A percentile compares a stretch with the other conserved stretches of the same genome.
phyloP scores from a whole-genome alignment of 2,113 vertebrate genomes.

The Tragulus kanchil region DNA sequence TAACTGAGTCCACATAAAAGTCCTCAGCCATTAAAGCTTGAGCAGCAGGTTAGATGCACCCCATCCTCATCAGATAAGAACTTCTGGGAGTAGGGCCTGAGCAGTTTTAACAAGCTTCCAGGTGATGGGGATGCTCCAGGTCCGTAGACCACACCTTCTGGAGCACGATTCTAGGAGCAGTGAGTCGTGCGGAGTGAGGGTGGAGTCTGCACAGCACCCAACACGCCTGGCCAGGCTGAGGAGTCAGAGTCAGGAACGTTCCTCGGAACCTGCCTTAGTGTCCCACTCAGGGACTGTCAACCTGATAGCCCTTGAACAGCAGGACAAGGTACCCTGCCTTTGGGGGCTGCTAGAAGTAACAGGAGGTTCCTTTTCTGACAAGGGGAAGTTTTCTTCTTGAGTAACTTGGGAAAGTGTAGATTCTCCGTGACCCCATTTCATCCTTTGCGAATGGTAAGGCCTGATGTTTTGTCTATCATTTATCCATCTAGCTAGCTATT shows the following conservation, averaged over 20 bases:
- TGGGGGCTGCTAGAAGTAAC: background rate
- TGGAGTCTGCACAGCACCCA: accelerated
- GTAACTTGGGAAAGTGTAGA: background rate
- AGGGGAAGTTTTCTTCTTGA: background rate
- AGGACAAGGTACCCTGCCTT: too few relatives aligned
- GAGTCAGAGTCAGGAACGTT: background rate
- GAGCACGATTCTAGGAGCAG: background rate
- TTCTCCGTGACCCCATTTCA: background rate
- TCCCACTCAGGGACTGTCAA: background rate
- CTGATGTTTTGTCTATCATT: background rate
- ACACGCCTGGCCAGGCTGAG: background rate
- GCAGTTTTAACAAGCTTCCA: background rate
- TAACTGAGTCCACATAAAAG: background rate
- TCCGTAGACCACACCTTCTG: background rate
- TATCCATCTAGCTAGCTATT: background rate
- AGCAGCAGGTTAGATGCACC: background rate
- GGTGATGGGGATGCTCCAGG: background rate
- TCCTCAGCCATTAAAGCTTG: background rate
- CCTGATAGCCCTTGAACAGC: background rate
- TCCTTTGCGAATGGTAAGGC: background rate
- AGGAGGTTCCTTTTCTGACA: background rate
- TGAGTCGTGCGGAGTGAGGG: accelerated
- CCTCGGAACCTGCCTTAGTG: background rate
- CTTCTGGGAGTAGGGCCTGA: background rate
- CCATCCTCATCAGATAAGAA: background rate